phyloP scores from a whole-genome alignment of 2,797 vertebrate genomes.

The Onychomys torridus region DNA sequence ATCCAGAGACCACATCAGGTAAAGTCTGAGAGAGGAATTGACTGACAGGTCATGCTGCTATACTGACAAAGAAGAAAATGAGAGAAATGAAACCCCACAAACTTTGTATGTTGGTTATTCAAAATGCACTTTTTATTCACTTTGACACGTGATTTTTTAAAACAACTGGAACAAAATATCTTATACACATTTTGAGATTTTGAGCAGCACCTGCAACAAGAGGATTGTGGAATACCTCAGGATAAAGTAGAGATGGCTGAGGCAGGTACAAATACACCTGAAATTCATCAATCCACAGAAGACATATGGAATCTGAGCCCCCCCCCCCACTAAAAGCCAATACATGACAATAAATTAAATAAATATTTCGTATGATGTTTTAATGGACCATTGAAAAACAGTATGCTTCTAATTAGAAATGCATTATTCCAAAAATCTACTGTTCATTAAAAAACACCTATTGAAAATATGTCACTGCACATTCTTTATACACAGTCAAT shows the following conservation, averaged over 20 bases:
- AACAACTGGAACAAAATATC: slow-evolving; percentile 77
- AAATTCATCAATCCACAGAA: slow-evolving; percentile 78
- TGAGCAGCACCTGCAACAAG: slow-evolving; percentile 84
- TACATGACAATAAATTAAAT: slow-evolving; percentile 67
- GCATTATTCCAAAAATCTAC: slow-evolving; percentile 66
- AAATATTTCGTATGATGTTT: slow-evolving; percentile 60
- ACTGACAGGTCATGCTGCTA: neutral
- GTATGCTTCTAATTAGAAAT: slow-evolving; percentile 71
- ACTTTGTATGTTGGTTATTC: slow-evolving; percentile 65
- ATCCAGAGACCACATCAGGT: neutral
- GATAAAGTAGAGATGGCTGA: slow-evolving; percentile 71
- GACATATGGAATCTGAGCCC: slow-evolving; percentile 67
- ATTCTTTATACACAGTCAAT: slow-evolving; percentile 45
- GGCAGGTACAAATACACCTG: slow-evolving; percentile 82
- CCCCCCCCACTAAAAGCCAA: slow-evolving; percentile 61
- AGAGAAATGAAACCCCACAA: slow-evolving; percentile 10
- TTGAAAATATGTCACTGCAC: slow-evolving; percentile 68
- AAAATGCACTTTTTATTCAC: slow-evolving; percentile 81
- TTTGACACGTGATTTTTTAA: slow-evolving; percentile 75
- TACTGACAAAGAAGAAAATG: slow-evolving; percentile 39
- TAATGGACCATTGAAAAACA: slow-evolving; percentile 67
- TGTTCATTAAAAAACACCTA: slow-evolving; percentile 62
- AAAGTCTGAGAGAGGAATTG: neutral
- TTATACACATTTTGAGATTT: slow-evolving; percentile 75
- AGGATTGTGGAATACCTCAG: slow-evolving; percentile 77